A percentile compares a stretch with the other conserved stretches of the same genome.
Evolutionary conservation across 1,140 invertebrate species (phyloP).

Genomic region (Macrobrachium rosenbergii): DNA sequence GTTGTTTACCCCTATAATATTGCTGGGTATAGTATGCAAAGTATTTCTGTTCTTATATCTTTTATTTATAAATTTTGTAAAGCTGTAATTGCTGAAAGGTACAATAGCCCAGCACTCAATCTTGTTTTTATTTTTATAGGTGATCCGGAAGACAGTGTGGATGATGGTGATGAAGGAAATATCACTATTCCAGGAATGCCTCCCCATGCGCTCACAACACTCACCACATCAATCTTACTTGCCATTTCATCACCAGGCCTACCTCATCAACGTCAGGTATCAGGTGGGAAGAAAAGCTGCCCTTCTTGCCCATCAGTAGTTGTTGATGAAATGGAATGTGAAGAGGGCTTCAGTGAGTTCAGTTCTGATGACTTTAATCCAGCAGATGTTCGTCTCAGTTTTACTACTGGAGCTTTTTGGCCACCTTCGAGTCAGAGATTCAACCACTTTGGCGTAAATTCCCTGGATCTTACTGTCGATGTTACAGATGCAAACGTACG

Average conservation of each 20-base stretch:
- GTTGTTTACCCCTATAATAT: too few relatives aligned
- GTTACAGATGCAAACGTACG: neutral
- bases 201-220: constrained; percentile 47
- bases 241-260: constrained; percentile 49
- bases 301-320: too few relatives aligned
- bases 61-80: neutral
- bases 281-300: too few relatives aligned
- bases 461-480: constrained; percentile 12
- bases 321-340: too few relatives aligned
- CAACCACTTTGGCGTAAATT: constrained; percentile 4
- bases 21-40: too few relatives aligned
- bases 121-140: constrained; percentile 28
- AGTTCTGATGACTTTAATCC: constrained; percentile 26
- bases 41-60: neutral
- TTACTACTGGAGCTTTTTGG: constrained; percentile 54
- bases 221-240: constrained; percentile 53
- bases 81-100: neutral
- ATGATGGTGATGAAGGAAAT: constrained; percentile 17
- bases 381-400: constrained; percentile 41
- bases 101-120: neutral
- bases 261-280: neutral
- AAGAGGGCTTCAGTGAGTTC: neutral
- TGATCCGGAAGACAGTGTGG: constrained; percentile 14
- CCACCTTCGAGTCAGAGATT: constrained; percentile 42
- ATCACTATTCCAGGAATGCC: constrained; percentile 28